phyloP scores from a whole-genome alignment of 2,797 vertebrate genomes.

The Anas flavirostris region DNA sequence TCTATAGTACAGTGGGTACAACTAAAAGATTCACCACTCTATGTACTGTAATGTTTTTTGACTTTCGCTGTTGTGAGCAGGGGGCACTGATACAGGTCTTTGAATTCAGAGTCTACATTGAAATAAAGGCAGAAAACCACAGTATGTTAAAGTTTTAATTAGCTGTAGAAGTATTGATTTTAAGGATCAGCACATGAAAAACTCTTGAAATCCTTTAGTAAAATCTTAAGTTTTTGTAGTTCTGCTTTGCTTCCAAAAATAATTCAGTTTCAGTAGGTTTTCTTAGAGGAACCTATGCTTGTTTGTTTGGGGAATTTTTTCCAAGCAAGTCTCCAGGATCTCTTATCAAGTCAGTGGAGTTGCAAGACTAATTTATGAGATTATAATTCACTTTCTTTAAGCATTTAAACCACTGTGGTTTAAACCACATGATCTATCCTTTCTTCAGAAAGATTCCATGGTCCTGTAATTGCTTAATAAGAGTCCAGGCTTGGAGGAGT shows the following conservation, averaged over 20 bases:
- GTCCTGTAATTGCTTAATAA: neutral
- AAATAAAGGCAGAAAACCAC: neutral
- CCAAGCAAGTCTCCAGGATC: neutral
- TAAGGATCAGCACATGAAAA: neutral
- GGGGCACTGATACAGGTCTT: neutral
- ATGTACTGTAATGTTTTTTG: neutral
- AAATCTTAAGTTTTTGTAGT: neutral
- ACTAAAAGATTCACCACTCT: neutral
- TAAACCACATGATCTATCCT: neutral
- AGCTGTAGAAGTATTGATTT: neutral
- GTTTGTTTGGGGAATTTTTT: neutral
- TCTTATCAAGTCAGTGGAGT: neutral
- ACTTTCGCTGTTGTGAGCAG: neutral
- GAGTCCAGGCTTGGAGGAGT: neutral
- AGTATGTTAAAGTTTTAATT: neutral
- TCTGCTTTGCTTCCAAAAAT: neutral
- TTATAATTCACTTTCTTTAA: neutral
- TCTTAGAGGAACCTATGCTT: neutral
- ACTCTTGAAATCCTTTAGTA: neutral
- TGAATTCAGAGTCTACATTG: neutral
- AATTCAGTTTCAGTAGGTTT: neutral
- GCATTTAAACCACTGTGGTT: neutral
- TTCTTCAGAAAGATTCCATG: neutral
- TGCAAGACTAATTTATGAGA: neutral
- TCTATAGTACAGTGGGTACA: neutral